Percentiles rank a stretch among this genome's conserved stretches.
Evolutionary conservation across 2,113 vertebrate species (phyloP).

Genomic region (Pachycephala philippinensis): DNA sequence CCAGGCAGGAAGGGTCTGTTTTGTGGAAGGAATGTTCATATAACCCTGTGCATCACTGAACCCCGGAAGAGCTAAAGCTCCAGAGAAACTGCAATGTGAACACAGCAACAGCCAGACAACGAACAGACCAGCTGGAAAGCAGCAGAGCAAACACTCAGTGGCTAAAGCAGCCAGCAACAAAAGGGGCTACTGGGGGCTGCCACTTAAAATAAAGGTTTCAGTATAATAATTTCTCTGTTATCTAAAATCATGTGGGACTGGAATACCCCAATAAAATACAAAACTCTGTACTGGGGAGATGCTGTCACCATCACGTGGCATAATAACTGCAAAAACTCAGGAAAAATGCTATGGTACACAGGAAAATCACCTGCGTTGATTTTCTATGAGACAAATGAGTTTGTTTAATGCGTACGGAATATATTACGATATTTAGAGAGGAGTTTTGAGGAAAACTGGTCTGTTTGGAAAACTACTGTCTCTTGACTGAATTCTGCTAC

Average conservation of each 20-base stretch:
- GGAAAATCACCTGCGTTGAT: not conserved
- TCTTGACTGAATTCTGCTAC: not conserved
- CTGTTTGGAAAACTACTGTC: not conserved
- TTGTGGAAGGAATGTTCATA: not conserved
- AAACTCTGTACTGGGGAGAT: not conserved
- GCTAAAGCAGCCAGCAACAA: not conserved
- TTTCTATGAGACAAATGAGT: not conserved
- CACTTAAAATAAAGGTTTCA: not conserved
- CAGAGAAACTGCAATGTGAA: not conserved
- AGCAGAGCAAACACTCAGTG: not conserved
- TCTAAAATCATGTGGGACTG: not conserved
- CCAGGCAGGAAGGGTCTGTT: not conserved
- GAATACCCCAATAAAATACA: not conserved
- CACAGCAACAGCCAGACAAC: not conserved
- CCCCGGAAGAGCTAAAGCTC: not conserved
- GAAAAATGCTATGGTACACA: not conserved
- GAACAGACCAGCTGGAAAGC: not conserved
- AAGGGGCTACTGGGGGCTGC: not conserved
- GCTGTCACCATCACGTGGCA: not conserved
- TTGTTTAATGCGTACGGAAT: not conserved
- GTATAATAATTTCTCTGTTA: not conserved
- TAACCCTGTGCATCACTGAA: not conserved
- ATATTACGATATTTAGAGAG: not conserved
- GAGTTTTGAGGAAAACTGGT: not conserved
- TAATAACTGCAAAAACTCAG: not conserved